Base-by-base conservation (phyloP, 2,888 invertebrate species). In the Amitus sp. region DNA sequence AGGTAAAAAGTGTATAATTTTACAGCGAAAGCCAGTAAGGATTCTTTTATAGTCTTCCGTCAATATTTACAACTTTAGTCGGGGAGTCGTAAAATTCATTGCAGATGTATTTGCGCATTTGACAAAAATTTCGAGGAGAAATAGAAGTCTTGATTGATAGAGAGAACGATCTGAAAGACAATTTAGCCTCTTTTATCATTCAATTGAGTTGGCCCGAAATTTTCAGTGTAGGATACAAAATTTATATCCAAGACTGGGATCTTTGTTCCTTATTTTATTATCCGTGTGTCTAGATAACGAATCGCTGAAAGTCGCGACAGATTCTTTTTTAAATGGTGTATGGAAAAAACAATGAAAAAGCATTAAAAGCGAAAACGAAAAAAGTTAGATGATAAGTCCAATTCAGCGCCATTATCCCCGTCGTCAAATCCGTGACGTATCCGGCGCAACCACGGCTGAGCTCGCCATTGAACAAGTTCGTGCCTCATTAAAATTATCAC, bases 371-470 rank as follows among this genome's bases (percentile, higher is more conserved):
- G n/a, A n/a, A n/a, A n/a, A n/a, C n/a, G 86, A 66, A 88, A 89
- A 42, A 87, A 90, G 27, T 95, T 95, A 78, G 93, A 95, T 77
- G 90, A 94, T 95, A 5, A n/a, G n/a, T n/a, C n/a, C n/a, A n/a
- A n/a, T n/a, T n/a, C n/a, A n/a, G n/a, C n/a, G n/a, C n/a, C n/a
- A n/a, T n/a, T n/a, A n/a, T n/a, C n/a, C n/a, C n/a, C n/a, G n/a
- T n/a, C n/a, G 7, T 23, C 89, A 92, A 61, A 94, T 95, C 68
- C 87, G 88, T 67, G 94, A 95, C 73, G 91, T 95, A 69, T 94
- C 95, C 0, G 91, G 90, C 69, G 90, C 94, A 2, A 95, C 95
- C 9, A 92, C 93, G 1, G 94, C 95, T 90, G 95, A 96, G 80
- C 79, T 94, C 47, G 89, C 89, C 69, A 94, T 96, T 71, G 95